Conservation (phyloP, 1,140 invertebrate species). For the Phymastichus coffea region DNA sequence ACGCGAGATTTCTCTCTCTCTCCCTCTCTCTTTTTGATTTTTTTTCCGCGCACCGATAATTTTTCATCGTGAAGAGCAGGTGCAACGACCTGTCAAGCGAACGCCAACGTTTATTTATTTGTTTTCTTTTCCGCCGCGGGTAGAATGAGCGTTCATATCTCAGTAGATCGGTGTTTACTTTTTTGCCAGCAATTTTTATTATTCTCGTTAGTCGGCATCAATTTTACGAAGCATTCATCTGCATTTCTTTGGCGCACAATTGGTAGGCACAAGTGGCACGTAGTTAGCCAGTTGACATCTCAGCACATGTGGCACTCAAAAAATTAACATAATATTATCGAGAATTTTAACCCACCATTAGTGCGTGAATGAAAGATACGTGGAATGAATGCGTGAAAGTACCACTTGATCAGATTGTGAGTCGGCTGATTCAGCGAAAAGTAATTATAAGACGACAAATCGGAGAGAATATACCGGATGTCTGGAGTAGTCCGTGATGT, state of each 20-base stretch:
- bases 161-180: background rate
- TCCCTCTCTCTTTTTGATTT: no score
- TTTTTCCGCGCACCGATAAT: slow-evolving; percentile 30
- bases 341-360: no score
- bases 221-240: slow-evolving; percentile 9
- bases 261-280: background rate
- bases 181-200: slow-evolving; percentile 1
- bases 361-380: background rate
- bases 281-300: background rate
- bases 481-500: no score
- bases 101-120: no score
- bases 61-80: slow-evolving; percentile 12
- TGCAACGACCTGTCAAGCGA: slow-evolving; percentile 5
- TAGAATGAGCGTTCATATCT: background rate
- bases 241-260: background rate
- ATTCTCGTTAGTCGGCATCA: background rate
- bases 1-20: slow-evolving; percentile 26
- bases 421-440: background rate
- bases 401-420: no score
- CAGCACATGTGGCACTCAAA: no score
- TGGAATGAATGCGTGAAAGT: no score
- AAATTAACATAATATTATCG: no score
- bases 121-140: background rate
- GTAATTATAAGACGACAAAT: background rate
- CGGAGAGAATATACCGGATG: no score